Base-by-base conservation (phyloP, 35 echinoderm and acorn worm genomes). In the Acanthaster planci region DNA sequence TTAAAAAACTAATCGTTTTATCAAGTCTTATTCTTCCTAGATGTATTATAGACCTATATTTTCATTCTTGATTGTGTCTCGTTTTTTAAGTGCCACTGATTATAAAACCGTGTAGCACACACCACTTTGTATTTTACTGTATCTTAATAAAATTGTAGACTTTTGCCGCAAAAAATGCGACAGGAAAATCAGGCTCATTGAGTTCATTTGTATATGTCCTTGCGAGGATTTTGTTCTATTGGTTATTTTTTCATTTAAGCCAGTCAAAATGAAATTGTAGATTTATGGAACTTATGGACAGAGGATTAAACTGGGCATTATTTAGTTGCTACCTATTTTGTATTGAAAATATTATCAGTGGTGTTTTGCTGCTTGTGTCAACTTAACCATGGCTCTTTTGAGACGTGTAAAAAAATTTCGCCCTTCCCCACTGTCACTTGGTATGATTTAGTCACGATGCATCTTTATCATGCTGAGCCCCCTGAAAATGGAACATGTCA, bases 41-140 rank as follows among this genome's bases (percentile, higher is more conserved):
- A 72, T 72, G 34, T 35, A 72, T 26, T 27, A 72, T 34, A 72
- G 64, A 72, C 64, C 64, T 72, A 72, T 72, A 72, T 72, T 72
- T 72, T 72, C 23, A 72, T 72, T 72, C 34, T 72, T 72, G 64
- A 72, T 72, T 72, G n/a, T 72, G 22, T 72, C 2, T 72, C 19
- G 22, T 72, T 35, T 31, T 31, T 34, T 27, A 72, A 31, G 64
- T 72, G 64, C 64, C 64, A 34, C 64, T 1, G 34, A 16, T 72
- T 72, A 72, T 72, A 31, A 8, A 72, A 72, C 64, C 12, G 34
- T 72, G 26, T 14, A 72, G 64, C 64, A 47, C 42, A 72, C 64
- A 72, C 64, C 64, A 72, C 64, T 72, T 72, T 72, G 64, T 72
- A 72, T 72, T 72, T 72, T 72, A 72, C 64, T 72, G 64, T 72